Evolutionary conservation across 2,888 invertebrate genomes (phyloP), one percentile per base, ranked within the genome.

Genomic region (Drosophila neutralis): DNA sequence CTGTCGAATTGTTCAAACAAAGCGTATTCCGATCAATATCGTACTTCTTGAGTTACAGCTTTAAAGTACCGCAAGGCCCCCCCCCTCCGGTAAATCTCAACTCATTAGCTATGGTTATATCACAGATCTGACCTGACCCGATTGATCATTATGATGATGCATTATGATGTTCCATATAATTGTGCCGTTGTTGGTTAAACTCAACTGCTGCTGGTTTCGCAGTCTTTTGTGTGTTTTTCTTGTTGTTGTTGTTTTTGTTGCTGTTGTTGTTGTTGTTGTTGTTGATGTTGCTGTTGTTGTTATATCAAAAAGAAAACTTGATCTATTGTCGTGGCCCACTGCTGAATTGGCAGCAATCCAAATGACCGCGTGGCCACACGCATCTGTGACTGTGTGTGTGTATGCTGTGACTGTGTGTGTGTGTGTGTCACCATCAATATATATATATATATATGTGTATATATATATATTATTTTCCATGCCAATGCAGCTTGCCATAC

Each of bases 401-500:
- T 21, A 21, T 21, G 42, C n/a, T 42, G 10, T 57, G 13, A 21
- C 21, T 57, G 18, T 27, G 33, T 67, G 15, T 35, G 13, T 53
- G 42, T 45, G 54, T 77, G 53, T 68, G 61, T 76, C 77, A 76
- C 40, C 48, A 51, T 53, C 42, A 33, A 33, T 33, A 33, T 33
- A 18, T 13, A 11, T 36, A 33, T 33, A 33, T 33, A 18, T 13
- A 11, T 36, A 10, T 31, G 2, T 31, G 10, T 10, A 31, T 33
- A 33, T 63, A 35, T 24, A n/a, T 33, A 27, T 15, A 11, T 36
- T 36, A 42, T 21, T 24, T 58, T 58, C 60, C 58, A 68, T 48
- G 67, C 42, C 59, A 63, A 65, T 76, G 65, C 76, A 61, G 61
- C 31, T 35, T 40, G 38, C 56, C 73, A 63, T 80, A 73, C 78